Base-by-base conservation (phyloP, 2,888 invertebrate genomes). In the Eilema depressum region DNA sequence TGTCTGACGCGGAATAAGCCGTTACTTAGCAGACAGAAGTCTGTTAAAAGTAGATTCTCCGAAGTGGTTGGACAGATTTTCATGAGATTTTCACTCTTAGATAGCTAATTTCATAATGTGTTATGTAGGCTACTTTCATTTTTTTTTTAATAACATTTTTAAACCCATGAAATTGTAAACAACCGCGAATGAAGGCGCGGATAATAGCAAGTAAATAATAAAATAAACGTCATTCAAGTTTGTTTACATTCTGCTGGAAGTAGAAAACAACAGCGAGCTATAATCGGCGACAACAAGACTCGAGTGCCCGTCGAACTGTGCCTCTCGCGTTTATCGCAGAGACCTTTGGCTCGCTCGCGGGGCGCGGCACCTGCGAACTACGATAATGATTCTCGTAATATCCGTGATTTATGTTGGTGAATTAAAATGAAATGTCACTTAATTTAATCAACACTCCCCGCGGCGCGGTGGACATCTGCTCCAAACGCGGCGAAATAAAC, bases 381-480 rank as follows among this genome's bases (percentile, higher is more conserved):
- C 85, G 87, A 89, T 91, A 91, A 90, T 90, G 84, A 82, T 86
- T 79, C 87, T 92, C 91, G 85, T 92, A 90, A 93, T 88, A 84
- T 91, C 76, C 84, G 81, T 90, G 91, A 93, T 94, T 93, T 93
- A 93, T 89, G 86, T 83, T 87, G 78, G 84, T 89, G 88, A 92
- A 92, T 93, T 90, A 91, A 92, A 91, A 92, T 92, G 87, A 95
- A 93, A 93, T 95, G 93, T 93, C 93, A 92, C 91, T 92, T 93
- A 91, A 93, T 93, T 88, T 90, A 93, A 94, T 93, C 87, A 93
- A 86, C 85, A 81, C 87, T 83, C 91, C 93, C 92, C 91, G 91
- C 87, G 80, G 93, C 75, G 91, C 85, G 79, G 79, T 86, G 83
- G 86, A 85, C 91, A 92, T 90, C 88, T 90, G 90, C 85, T 85